Conservation (phyloP, 1,140 invertebrate species). For the Halictus rubicundus region DNA sequence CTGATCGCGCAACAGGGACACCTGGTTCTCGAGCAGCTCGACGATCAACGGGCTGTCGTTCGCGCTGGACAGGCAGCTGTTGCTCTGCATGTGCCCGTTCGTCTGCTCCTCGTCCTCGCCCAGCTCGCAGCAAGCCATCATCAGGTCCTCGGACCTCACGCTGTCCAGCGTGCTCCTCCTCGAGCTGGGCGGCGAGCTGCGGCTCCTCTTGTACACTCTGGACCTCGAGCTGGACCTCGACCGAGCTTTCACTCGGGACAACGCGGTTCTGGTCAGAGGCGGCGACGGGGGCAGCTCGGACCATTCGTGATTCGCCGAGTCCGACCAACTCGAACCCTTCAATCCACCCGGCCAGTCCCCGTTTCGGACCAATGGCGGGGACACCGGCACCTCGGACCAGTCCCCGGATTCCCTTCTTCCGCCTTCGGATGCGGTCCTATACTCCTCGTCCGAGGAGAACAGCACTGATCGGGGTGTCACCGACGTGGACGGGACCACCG, state of each 20-base stretch:
- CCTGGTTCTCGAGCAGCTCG: constrained; percentile 82
- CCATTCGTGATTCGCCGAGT: constrained; percentile 74
- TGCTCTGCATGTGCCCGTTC: constrained; percentile 67
- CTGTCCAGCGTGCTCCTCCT: constrained; percentile 85
- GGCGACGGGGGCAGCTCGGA: constrained; percentile 87
- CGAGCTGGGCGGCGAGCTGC: constrained; percentile 84
- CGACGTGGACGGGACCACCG: constrained; percentile 83
- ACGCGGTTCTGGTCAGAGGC: constrained; percentile 85
- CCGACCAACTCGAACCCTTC: constrained; percentile 72
- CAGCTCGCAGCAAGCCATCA: constrained; percentile 78
- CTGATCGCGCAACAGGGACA: constrained; percentile 80
- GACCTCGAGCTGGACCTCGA: constrained; percentile 82
- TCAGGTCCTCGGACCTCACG: constrained; percentile 83
- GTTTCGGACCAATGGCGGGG: constrained; percentile 74
- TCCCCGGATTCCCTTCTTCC: constrained; percentile 78
- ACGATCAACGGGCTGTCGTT: constrained; percentile 77
- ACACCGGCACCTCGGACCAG: constrained; percentile 75
- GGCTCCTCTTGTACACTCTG: constrained; percentile 82
- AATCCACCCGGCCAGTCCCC: constrained; percentile 78
- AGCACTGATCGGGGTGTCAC: constrained; percentile 84
- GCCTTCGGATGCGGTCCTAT: constrained; percentile 90
- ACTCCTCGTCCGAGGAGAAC: constrained; percentile 92
- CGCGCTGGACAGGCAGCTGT: constrained; percentile 63
- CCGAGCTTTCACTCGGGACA: constrained; percentile 89
- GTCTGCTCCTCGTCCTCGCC: constrained; percentile 78